phyloP scores from a whole-genome alignment of 2,113 vertebrate species.

The Theristicus caerulescens region DNA sequence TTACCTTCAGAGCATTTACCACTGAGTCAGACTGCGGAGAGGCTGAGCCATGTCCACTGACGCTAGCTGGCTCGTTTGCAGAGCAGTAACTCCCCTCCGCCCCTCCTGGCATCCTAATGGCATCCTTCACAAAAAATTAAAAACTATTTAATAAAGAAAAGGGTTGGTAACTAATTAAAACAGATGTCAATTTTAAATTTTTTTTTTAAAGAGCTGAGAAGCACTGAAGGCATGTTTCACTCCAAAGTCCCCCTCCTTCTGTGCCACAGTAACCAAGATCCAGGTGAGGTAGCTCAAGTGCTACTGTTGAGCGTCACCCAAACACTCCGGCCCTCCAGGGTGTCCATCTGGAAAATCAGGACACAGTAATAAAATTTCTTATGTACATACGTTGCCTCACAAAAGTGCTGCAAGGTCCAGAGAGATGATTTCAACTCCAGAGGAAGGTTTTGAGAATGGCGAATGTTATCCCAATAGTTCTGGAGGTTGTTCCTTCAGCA shows the following conservation, averaged over 20 bases:
- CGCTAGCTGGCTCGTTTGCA: slow-evolving; percentile 75
- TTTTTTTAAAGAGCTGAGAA: not conserved
- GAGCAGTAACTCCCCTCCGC: slow-evolving; percentile 80
- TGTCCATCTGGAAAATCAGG: not conserved
- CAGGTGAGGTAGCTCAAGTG: rapidly evolving
- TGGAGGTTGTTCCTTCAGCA: not conserved
- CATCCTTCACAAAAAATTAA: slow-evolving; percentile 80
- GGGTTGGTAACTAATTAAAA: slow-evolving; percentile 52
- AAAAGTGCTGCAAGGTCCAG: not conserved
- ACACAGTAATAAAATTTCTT: not conserved
- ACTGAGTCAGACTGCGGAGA: slow-evolving; percentile 81
- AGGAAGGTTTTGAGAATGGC: not conserved
- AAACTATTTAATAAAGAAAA: slow-evolving; percentile 79
- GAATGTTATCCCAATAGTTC: not conserved
- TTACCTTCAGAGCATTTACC: slow-evolving; percentile 86
- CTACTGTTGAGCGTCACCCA: not conserved
- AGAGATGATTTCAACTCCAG: not conserved
- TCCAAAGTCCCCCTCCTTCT: not conserved
- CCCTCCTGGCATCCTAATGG: slow-evolving; percentile 80
- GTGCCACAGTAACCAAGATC: not conserved
- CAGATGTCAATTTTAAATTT: not conserved
- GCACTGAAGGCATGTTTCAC: not conserved
- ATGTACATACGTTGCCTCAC: not conserved
- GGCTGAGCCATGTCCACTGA: slow-evolving; percentile 79
- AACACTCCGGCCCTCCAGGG: not conserved